Conservation (phyloP, 2,888 invertebrate genomes). For the Thera obeliscata region DNA sequence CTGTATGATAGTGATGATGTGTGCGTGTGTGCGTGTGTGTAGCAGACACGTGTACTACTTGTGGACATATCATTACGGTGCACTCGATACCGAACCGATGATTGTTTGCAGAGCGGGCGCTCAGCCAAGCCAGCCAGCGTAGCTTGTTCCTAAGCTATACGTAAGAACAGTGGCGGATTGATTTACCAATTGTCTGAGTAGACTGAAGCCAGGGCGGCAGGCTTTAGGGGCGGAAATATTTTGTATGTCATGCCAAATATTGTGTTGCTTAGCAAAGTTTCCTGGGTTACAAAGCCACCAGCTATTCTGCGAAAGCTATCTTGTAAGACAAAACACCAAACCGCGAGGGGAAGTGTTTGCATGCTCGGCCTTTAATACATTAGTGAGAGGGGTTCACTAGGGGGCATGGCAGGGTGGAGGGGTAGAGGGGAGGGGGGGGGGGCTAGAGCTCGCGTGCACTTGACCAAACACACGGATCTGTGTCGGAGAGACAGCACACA, state of each 20-base stretch:
- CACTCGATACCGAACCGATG: conserved; percentile 16
- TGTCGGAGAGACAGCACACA: conserved; percentile 46
- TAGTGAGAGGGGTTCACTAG: conserved; percentile 28
- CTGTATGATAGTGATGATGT: background rate
- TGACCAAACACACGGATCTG: conserved; percentile 55
- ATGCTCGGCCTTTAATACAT: conserved; percentile 47
- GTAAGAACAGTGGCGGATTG: no score
- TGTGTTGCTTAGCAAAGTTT: no score
- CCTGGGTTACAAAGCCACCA: background rate
- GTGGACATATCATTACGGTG: conserved; percentile 19
- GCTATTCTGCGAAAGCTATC: conserved; percentile 1
- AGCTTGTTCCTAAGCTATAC: background rate
- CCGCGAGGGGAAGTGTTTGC: conserved; percentile 43
- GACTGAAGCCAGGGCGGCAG: no score
- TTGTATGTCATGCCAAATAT: no score
- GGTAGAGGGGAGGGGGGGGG: conserved; percentile 10
- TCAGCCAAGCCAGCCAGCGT: background rate
- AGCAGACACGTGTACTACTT: no score
- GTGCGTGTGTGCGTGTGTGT: background rate
- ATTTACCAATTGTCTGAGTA: no score
- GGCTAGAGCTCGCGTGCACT: conserved; percentile 45
- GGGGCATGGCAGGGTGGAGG: conserved; percentile 9
- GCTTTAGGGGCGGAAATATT: no score
- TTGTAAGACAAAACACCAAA: conserved; percentile 16
- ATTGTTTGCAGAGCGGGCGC: conserved; percentile 16